Conservation (phyloP, 35 echinoderm and acorn worm species). For the Holothuria glaberrima region DNA sequence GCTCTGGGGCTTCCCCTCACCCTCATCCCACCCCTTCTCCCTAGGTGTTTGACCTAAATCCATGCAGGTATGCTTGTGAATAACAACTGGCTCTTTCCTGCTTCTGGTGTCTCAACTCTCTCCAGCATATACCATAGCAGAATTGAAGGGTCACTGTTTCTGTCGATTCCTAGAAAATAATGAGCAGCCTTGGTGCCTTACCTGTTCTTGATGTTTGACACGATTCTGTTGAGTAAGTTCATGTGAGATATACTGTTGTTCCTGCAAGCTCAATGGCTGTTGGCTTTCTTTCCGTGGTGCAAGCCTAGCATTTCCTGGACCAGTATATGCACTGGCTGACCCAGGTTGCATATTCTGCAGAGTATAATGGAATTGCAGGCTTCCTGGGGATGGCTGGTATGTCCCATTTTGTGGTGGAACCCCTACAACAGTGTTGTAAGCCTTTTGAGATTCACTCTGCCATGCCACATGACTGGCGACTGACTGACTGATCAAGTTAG, state of each 20-base stretch:
- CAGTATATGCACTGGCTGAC: not conserved
- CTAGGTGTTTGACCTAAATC: too few species aligned
- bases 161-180: too few species aligned
- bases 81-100: too few species aligned
- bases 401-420: conserved; percentile 47
- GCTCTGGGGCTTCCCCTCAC: too few species aligned
- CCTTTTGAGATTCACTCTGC: conserved; percentile 56
- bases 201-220: conserved; percentile 96
- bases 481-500: conserved; percentile 26
- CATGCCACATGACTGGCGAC: not conserved
- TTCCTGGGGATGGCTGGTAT: conserved; percentile 63
- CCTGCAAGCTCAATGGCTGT: conserved; percentile 83
- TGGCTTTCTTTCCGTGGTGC: conserved; percentile 1
- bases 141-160: too few species aligned
- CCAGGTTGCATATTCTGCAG: conserved; percentile 69
- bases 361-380: conserved; percentile 75
- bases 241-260: conserved; percentile 91
- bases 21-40: too few species aligned
- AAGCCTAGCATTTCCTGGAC: not conserved
- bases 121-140: too few species aligned
- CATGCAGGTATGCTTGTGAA: too few species aligned
- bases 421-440: conserved; percentile 63
- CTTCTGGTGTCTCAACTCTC: too few species aligned
- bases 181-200: conserved; percentile 6
- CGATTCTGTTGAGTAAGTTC: conserved; percentile 92